phyloP scores from a whole-genome alignment of 1,140 invertebrate species.

The Neotoxoptera formosana region DNA sequence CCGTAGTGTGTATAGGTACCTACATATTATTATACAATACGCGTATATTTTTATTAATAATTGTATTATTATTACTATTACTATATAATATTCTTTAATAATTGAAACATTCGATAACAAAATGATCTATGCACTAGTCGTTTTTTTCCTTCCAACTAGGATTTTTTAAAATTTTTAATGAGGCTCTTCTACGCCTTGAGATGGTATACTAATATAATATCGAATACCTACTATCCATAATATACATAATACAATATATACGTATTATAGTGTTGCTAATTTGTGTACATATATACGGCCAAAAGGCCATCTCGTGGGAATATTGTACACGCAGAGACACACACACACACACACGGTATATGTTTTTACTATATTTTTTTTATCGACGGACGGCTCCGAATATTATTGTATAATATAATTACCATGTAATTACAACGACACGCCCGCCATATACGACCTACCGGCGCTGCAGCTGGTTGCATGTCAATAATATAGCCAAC shows the following conservation, averaged over 20 bases:
- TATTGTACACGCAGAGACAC: not conserved
- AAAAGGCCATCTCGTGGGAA: constrained; percentile 21
- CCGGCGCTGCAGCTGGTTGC: too few relatives aligned
- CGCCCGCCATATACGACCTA: constrained; percentile 6
- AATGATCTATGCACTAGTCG: not conserved
- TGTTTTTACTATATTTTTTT: not conserved
- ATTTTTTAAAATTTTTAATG: constrained; percentile 33
- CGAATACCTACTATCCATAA: not conserved
- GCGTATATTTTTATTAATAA: not conserved
- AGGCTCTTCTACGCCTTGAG: not conserved
- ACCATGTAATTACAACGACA: not conserved
- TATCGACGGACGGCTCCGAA: not conserved
- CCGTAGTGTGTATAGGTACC: not conserved
- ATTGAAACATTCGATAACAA: constrained; percentile 48
- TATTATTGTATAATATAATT: constrained; percentile 41
- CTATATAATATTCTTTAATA: constrained; percentile 17
- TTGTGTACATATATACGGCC: not conserved
- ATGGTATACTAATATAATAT: not conserved
- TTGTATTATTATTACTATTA: not conserved
- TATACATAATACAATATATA: not conserved
- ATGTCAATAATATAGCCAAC: not conserved
- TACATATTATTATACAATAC: too few relatives aligned
- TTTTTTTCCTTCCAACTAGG: not conserved
- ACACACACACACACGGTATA: not conserved
- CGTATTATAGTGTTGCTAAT: not conserved